These are phyloP conservation scores for Harpagifer antarcticus DNA, from an alignment of 2,797 vertebrate species.

Conservation along the genomic window DNA sequence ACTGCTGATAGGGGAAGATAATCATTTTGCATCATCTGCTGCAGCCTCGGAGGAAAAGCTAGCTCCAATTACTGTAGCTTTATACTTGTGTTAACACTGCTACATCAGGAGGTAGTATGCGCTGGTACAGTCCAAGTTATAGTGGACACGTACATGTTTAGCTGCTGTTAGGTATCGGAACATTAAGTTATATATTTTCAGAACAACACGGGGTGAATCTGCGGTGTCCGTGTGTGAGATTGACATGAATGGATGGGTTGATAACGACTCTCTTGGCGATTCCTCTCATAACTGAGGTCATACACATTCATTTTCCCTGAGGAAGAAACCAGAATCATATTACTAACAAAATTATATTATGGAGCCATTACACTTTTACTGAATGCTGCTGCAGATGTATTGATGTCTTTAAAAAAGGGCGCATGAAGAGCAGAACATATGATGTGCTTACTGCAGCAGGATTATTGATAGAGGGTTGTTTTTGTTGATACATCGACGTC, in stretches of 20 bases:
- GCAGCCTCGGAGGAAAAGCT: slow-evolving; percentile 34
- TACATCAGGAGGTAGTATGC: not conserved
- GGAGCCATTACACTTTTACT: slow-evolving; percentile 54
- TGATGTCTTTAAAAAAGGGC: slow-evolving; percentile 34
- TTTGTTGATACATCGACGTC: not conserved
- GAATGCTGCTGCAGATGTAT: slow-evolving; percentile 46
- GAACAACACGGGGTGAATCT: not conserved
- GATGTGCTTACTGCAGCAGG: not conserved
- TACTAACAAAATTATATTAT: slow-evolving; percentile 64
- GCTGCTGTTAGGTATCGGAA: slow-evolving; percentile 15
- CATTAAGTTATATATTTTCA: not conserved
- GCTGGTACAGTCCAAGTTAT: not conserved
- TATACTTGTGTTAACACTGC: slow-evolving; percentile 19
- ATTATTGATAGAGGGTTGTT: slow-evolving; percentile 21
- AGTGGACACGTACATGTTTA: not conserved
- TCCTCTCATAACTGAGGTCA: slow-evolving; percentile 59
- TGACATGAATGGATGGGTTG: slow-evolving; percentile 39
- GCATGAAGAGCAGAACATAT: slow-evolving; percentile 32
- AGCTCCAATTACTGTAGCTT: slow-evolving; percentile 25
- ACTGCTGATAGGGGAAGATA: slow-evolving; percentile 56
- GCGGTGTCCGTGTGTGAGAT: not conserved
- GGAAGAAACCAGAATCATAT: slow-evolving; percentile 58
- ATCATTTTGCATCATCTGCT: slow-evolving; percentile 48
- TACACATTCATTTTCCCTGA: slow-evolving; percentile 60
- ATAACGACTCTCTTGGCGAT: slow-evolving; percentile 41